Conservation (phyloP, 2,888 invertebrate species). For the Cinara cedri region DNA sequence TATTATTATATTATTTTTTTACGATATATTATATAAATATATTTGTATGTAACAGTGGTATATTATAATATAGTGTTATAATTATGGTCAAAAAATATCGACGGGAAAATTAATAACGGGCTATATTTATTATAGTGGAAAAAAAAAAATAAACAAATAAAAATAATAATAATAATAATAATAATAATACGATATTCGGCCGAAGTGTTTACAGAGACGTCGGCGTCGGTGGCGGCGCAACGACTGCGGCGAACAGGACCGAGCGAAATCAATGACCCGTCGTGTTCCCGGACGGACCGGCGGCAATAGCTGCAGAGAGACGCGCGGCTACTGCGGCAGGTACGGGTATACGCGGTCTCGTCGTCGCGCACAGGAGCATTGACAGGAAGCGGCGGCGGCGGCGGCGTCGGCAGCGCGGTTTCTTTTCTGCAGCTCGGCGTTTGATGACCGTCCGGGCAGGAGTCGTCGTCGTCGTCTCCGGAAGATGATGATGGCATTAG, state of each 20-base stretch:
- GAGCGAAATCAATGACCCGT: slow-evolving; percentile 44
- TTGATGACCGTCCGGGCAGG: slow-evolving; percentile 41
- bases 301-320: slow-evolving; percentile 10
- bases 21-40: no score
- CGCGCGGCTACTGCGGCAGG: slow-evolving; percentile 5
- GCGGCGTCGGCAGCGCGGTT: no score
- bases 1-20: no score
- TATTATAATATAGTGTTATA: no score
- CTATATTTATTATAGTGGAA: not conserved
- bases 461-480: slow-evolving; percentile 40
- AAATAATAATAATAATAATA: no score
- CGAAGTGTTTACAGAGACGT: no score
- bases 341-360: not conserved
- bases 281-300: slow-evolving; percentile 54
- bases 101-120: no score
- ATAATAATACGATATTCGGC: no score
- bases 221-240: not conserved
- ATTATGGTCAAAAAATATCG: no score
- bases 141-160: no score
- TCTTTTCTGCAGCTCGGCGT: slow-evolving; percentile 48
- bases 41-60: no score
- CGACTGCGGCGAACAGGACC: not conserved
- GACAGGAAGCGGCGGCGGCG: slow-evolving; percentile 53
- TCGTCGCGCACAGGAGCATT: slow-evolving; percentile 41
- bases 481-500: slow-evolving; percentile 15